Evolutionary conservation across 2,888 invertebrate species (phyloP).

Genomic region (Thereva nobilitata): DNA sequence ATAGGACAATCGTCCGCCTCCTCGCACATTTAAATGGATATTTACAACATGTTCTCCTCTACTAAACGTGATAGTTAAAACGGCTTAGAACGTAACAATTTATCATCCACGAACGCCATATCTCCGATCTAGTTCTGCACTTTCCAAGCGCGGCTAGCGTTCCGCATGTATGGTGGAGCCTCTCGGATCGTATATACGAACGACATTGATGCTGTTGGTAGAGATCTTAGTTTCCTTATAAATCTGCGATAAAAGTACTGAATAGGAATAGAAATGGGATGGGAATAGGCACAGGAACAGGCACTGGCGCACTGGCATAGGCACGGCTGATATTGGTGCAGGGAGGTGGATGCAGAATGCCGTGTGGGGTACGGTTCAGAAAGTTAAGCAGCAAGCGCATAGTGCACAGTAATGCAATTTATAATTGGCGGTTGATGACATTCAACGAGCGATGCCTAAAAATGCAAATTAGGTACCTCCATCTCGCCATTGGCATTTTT

Average conservation of each 20-base stretch:
- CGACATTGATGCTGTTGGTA: conserved; percentile 20
- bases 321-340: not conserved
- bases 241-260: conserved; percentile 26
- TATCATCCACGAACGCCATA: conserved; percentile 42
- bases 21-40: conserved; percentile 37
- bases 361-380: conserved; percentile 16
- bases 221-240: conserved; percentile 30
- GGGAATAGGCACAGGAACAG: too few species aligned
- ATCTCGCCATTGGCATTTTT: conserved; percentile 10
- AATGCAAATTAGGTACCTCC: conserved; percentile 37
- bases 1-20: conserved; percentile 20
- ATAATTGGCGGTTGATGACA: conserved; percentile 42
- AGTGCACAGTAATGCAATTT: conserved; percentile 36
- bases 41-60: conserved; percentile 40
- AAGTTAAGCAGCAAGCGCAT: conserved; percentile 27
- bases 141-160: conserved; percentile 11
- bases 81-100: conserved; percentile 41
- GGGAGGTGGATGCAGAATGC: conserved; percentile 10
- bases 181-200: conserved; percentile 4
- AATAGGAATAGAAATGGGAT: conserved; percentile 13
- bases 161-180: conserved; percentile 10
- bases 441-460: conserved; percentile 39
- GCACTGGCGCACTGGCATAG: conserved; percentile 1
- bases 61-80: conserved; percentile 43
- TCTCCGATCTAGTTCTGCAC: conserved; percentile 41